Evolutionary conservation across 2,113 vertebrate species (phyloP).

Genomic region (Speoplatyrhinus poulsoni): DNA sequence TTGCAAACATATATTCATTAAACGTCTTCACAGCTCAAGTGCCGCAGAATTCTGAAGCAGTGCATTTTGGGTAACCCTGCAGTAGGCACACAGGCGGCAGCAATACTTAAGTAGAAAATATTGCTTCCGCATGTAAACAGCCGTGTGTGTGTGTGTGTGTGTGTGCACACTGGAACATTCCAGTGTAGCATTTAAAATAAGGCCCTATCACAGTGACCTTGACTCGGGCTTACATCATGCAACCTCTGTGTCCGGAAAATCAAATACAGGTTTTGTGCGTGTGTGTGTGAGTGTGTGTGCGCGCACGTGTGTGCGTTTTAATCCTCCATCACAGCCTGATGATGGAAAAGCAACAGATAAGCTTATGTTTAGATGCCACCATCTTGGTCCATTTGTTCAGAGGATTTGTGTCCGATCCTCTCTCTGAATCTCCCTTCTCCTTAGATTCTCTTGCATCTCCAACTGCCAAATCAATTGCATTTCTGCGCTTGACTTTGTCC

Average conservation of each 20-base stretch:
- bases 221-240: slow-evolving; percentile 13
- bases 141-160: neutral
- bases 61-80: neutral
- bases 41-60: neutral
- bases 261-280: slow-evolving; percentile 19
- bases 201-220: slow-evolving; percentile 3
- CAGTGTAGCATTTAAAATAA: neutral
- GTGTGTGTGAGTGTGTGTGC: neutral
- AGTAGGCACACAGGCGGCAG: neutral
- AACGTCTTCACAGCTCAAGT: neutral
- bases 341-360: neutral
- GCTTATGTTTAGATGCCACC: neutral
- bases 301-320: neutral
- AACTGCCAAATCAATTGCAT: neutral
- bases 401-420: neutral
- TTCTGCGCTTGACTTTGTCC: neutral
- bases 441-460: neutral
- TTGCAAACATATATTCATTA: too few relatives aligned
- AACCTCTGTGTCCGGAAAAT: slow-evolving; percentile 15
- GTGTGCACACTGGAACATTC: neutral
- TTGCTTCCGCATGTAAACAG: neutral
- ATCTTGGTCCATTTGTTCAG: neutral
- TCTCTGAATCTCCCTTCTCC: neutral
- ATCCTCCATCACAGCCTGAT: slow-evolving; percentile 17
- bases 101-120: slow-evolving; percentile 5